Conservation (phyloP, 1,140 invertebrate species). For the Lepidurus arcticus region DNA sequence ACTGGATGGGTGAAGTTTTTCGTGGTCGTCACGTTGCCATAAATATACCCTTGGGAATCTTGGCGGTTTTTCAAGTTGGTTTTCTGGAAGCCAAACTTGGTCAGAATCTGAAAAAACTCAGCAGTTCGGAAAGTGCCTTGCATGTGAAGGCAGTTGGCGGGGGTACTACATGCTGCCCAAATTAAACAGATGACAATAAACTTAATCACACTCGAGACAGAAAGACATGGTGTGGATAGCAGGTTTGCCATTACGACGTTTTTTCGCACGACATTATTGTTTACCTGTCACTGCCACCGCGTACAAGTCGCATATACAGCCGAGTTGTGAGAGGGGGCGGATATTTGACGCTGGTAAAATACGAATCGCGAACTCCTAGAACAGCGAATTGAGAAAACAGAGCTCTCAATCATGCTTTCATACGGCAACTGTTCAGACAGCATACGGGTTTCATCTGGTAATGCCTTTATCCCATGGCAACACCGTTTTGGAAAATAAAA, state of each 20-base stretch:
- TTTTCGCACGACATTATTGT: conserved; percentile 22
- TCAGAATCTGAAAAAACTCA: conserved; percentile 83
- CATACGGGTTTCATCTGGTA: too few species aligned
- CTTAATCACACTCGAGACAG: background rate
- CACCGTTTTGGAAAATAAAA: too few species aligned
- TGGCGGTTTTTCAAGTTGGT: conserved; percentile 74
- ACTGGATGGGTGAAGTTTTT: conserved; percentile 59
- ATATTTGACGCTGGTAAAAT: background rate
- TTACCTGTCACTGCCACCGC: conserved; percentile 16
- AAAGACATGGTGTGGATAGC: background rate
- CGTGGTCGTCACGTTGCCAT: conserved; percentile 81
- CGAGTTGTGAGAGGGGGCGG: background rate
- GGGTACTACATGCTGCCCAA: background rate
- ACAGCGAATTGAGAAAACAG: too few species aligned
- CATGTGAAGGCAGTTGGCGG: conserved; percentile 47
- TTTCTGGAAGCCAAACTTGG: conserved; percentile 95
- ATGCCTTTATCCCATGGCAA: too few species aligned
- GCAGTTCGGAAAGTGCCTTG: conserved; percentile 59
- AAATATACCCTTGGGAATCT: conserved; percentile 86
- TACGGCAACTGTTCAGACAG: too few species aligned
- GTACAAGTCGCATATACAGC: background rate
- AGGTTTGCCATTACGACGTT: background rate
- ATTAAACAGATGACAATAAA: background rate
- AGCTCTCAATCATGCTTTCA: too few species aligned
- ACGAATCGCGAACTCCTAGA: background rate